A percentile compares a stretch with the other conserved stretches of the same genome.
Conservation (phyloP, 2,888 invertebrate genomes). For the Esperia sulphurella region DNA sequence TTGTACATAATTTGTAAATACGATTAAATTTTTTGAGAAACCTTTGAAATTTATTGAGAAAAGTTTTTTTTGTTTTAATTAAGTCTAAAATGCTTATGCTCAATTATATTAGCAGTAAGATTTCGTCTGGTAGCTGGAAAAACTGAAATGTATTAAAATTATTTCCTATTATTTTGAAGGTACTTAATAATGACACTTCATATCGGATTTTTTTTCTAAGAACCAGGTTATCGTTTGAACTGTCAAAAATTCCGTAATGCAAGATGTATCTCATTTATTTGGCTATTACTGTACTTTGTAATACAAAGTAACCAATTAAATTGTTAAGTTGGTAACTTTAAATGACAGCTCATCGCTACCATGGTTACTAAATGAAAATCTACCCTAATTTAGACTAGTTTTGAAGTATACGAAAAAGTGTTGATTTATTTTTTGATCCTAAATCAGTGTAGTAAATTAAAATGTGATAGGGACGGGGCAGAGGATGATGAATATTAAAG, state of each 20-base stretch:
- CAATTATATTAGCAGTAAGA: slow-evolving; percentile 70
- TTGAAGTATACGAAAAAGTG: slow-evolving; percentile 71
- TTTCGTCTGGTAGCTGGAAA: slow-evolving; percentile 38
- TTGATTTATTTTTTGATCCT: slow-evolving; percentile 50
- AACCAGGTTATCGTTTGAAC: neutral
- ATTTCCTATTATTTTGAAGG: slow-evolving; percentile 32
- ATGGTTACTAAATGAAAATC: slow-evolving; percentile 9
- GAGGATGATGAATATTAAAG: slow-evolving; percentile 52
- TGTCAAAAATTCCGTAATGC: too few relatives aligned
- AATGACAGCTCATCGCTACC: neutral
- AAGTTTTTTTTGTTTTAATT: slow-evolving; percentile 51
- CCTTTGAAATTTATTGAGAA: slow-evolving; percentile 46
- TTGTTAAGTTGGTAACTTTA: neutral
- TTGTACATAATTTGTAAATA: slow-evolving; percentile 78
- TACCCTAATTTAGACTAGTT: slow-evolving; percentile 51
- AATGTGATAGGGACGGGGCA: slow-evolving; percentile 63
- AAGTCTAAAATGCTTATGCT: slow-evolving; percentile 72
- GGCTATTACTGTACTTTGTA: too few relatives aligned
- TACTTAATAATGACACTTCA: slow-evolving; percentile 27
- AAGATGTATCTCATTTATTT: too few relatives aligned
- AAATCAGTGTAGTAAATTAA: slow-evolving; percentile 43
- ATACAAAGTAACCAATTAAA: neutral
- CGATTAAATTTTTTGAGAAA: slow-evolving; percentile 52
- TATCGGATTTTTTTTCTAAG: slow-evolving; percentile 5
- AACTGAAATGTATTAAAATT: slow-evolving; percentile 35